These are phyloP conservation scores for Cataglyphis albicans DNA, from an alignment of 2,888 invertebrate genomes.

Conservation along the genomic window DNA sequence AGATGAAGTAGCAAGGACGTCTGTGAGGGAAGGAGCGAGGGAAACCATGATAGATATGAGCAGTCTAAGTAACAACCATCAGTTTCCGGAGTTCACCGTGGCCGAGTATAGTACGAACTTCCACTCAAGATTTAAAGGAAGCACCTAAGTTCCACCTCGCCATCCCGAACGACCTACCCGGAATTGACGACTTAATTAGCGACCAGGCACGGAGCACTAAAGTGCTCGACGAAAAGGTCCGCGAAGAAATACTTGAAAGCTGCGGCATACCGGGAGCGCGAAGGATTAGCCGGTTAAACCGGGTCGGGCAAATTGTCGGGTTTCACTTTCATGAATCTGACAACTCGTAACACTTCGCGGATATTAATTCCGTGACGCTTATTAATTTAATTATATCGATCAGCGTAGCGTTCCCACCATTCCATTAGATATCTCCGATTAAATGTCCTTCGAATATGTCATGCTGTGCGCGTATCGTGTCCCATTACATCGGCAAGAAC, in stretches of 20 bases:
- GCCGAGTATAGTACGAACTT: slow-evolving; percentile 78
- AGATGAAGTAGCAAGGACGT: slow-evolving; percentile 23
- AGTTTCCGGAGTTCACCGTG: slow-evolving; percentile 78
- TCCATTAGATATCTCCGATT: slow-evolving; percentile 34
- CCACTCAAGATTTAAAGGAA: slow-evolving; percentile 78
- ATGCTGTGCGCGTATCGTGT: neutral
- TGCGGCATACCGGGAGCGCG: slow-evolving; percentile 32
- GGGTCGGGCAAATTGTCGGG: slow-evolving; percentile 57
- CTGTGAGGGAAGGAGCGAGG: slow-evolving; percentile 54
- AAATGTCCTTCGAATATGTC: slow-evolving; percentile 22
- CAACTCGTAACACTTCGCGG: slow-evolving; percentile 48
- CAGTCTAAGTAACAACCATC: slow-evolving; percentile 82
- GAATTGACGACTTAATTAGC: slow-evolving; percentile 80
- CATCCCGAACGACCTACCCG: slow-evolving; percentile 43
- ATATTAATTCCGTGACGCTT: slow-evolving; percentile 48
- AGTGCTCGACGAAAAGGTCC: slow-evolving; percentile 60
- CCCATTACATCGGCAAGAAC: slow-evolving; percentile 2
- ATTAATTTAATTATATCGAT: slow-evolving; percentile 51
- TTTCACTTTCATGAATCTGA: slow-evolving; percentile 58
- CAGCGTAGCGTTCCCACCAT: slow-evolving; percentile 14
- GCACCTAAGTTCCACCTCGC: slow-evolving; percentile 61
- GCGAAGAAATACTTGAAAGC: slow-evolving; percentile 40
- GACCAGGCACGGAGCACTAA: slow-evolving; percentile 70
- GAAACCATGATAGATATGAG: slow-evolving; percentile 80
- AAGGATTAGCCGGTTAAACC: slow-evolving; percentile 59